phyloP scores from a whole-genome alignment of 2,888 invertebrate genomes.

The Lomographa bimaculata region DNA sequence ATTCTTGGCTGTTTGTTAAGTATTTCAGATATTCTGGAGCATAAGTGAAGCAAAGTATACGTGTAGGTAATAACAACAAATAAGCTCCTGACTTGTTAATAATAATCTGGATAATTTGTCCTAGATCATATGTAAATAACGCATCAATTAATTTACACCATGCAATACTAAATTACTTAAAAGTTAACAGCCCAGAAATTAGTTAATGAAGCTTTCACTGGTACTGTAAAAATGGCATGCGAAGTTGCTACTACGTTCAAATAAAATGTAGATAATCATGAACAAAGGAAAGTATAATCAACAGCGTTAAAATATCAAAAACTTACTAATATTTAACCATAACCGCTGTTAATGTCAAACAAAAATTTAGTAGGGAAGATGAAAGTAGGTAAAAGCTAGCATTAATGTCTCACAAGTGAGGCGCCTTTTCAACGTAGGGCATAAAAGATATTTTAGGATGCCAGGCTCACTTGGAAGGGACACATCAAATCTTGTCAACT shows the following conservation, averaged over 20 bases:
- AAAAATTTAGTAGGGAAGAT: conserved; percentile 40
- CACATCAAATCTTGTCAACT: conserved; percentile 65
- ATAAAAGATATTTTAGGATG: conserved; percentile 56
- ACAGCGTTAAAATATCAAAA: conserved; percentile 25
- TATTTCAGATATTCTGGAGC: conserved; percentile 12
- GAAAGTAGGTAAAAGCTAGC: conserved; percentile 55
- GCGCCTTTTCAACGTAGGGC: conserved; percentile 70
- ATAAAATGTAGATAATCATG: conserved; percentile 12
- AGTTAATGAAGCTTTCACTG: conserved; percentile 17
- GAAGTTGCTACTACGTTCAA: conserved; percentile 19
- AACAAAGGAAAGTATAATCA: conserved; percentile 16
- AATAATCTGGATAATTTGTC: conserved; percentile 3
- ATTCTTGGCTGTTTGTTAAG: conserved; percentile 11
- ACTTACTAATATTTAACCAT: conserved; percentile 35
- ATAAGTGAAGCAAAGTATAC: conserved; percentile 22
- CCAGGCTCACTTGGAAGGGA: conserved; percentile 73
- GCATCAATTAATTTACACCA: conserved; percentile 20
- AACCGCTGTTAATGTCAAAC: conserved; percentile 38
- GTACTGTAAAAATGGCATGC: conserved; percentile 25
- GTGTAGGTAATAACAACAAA: conserved; percentile 16
- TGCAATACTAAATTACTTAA: conserved; percentile 25
- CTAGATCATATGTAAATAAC: conserved; percentile 6
- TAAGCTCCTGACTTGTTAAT: conserved; percentile 20
- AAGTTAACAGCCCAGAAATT: conserved; percentile 17
- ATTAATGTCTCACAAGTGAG: conserved; percentile 81